Evolutionary conservation across 1,140 invertebrate species (phyloP).

Genomic region (Drosophila subobscura): DNA sequence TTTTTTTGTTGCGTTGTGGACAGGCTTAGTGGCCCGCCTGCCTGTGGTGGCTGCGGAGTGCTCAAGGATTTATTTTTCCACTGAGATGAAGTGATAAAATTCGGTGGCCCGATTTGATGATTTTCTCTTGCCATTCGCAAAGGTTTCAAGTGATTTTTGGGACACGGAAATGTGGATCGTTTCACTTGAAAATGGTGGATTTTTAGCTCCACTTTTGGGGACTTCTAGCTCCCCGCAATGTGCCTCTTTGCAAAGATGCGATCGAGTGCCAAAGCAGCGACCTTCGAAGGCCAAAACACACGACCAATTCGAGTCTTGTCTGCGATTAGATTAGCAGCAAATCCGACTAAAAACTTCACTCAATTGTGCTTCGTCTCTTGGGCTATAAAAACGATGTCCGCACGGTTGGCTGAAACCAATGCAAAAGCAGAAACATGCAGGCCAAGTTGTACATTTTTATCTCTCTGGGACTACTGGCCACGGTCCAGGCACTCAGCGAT

Average conservation of each 20-base stretch:
- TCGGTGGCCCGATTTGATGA: slow-evolving; percentile 11
- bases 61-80: slow-evolving; percentile 59
- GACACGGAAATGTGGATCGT: too few relatives aligned
- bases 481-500: slow-evolving; percentile 18
- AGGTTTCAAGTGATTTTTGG: too few relatives aligned
- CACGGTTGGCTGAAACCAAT: slow-evolving; percentile 26
- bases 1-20: slow-evolving; percentile 25
- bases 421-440: slow-evolving; percentile 35
- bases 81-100: slow-evolving; percentile 45
- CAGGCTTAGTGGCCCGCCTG: slow-evolving; percentile 40
- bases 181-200: too few relatives aligned
- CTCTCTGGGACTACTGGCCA: slow-evolving; percentile 35
- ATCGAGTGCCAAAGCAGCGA: too few relatives aligned
- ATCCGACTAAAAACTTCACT: slow-evolving; percentile 17
- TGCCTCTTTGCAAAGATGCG: too few relatives aligned
- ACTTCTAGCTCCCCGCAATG: too few relatives aligned
- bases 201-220: too few relatives aligned
- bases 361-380: background rate
- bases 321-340: slow-evolving; percentile 49
- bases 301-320: background rate
- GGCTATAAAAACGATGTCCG: slow-evolving; percentile 60
- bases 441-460: slow-evolving; percentile 34
- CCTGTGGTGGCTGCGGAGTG: slow-evolving; percentile 26
- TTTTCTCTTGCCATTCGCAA: slow-evolving; percentile 24
- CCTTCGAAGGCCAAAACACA: background rate